Conservation (phyloP, 2,888 invertebrate genomes). For the Morpho achilles region DNA sequence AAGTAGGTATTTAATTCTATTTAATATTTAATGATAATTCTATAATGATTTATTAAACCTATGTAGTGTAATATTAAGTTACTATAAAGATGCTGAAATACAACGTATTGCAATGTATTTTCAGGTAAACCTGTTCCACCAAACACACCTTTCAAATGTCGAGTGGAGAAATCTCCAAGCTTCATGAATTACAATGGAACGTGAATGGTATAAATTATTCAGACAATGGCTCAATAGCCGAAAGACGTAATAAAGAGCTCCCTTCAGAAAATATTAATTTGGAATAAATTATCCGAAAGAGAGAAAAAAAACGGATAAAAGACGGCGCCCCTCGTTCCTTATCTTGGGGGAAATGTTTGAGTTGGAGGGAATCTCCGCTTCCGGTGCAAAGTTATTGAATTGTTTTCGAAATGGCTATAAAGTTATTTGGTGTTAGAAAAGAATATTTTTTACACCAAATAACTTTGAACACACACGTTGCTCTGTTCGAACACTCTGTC, state of each 20-base stretch:
- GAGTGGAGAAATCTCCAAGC: constrained; percentile 17
- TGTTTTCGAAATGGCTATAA: constrained; percentile 19
- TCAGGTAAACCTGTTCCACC: too few relatives aligned
- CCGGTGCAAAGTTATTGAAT: constrained; percentile 22
- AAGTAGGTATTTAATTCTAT: too few relatives aligned
- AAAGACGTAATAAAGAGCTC: constrained; percentile 44
- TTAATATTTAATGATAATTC: too few relatives aligned
- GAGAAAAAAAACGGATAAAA: constrained; percentile 46
- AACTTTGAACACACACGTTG: not conserved
- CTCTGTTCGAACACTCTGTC: too few relatives aligned
- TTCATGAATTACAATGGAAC: constrained; percentile 26
- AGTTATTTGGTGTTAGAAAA: constrained; percentile 12
- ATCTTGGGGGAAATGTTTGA: constrained; percentile 23
- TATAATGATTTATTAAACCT: too few relatives aligned
- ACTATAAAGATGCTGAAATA: too few relatives aligned
- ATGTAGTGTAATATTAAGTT: too few relatives aligned
- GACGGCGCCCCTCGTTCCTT: constrained; percentile 21
- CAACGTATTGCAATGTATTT: too few relatives aligned
- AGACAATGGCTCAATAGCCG: constrained; percentile 28
- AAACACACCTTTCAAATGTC: not conserved
- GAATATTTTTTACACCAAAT: not conserved
- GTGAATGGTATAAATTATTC: constrained; percentile 39
- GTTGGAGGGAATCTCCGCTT: constrained; percentile 22
- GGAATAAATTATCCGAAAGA: constrained; percentile 55
- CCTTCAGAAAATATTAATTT: constrained; percentile 59